These are phyloP conservation scores for Pocillopora meandrina DNA, from an alignment of 92 coral and sea anemone species.

Conservation along the genomic window DNA sequence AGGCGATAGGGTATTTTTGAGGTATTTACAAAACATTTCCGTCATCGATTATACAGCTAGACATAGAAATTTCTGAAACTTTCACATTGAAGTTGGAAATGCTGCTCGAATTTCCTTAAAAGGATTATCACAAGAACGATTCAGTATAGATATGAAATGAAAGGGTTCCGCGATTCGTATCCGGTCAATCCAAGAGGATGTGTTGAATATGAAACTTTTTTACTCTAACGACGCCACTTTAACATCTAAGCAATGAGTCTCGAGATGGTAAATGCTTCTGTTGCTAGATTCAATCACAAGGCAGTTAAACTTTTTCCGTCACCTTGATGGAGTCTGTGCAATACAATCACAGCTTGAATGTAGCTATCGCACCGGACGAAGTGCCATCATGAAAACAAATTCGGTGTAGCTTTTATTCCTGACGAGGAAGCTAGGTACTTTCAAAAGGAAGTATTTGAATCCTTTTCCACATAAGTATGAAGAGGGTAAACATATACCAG, in stretches of 20 bases:
- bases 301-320: not conserved
- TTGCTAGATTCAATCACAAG: conserved; percentile 20
- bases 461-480: conserved; percentile 10
- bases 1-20: conserved; percentile 14
- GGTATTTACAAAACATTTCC: conserved; percentile 28
- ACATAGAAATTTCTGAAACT: conserved; percentile 7
- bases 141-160: not conserved
- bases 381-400: not conserved
- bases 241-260: conserved; percentile 15
- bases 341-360: not conserved
- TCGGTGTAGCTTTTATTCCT: not conserved
- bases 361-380: not conserved
- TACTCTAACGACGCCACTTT: conserved; percentile 3
- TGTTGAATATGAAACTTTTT: not conserved
- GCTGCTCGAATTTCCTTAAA: not conserved
- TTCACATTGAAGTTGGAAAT: not conserved
- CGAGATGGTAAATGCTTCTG: conserved; percentile 21
- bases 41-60: conserved; percentile 11
- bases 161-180: not conserved
- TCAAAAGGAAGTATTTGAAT: conserved; percentile 17
- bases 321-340: conserved; percentile 1
- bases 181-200: not conserved
- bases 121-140: not conserved
- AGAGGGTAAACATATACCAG: conserved; percentile 29
- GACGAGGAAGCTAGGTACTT: not conserved